Base-by-base conservation (phyloP, 1,140 invertebrate genomes). In the Drosophila lacertosa region DNA sequence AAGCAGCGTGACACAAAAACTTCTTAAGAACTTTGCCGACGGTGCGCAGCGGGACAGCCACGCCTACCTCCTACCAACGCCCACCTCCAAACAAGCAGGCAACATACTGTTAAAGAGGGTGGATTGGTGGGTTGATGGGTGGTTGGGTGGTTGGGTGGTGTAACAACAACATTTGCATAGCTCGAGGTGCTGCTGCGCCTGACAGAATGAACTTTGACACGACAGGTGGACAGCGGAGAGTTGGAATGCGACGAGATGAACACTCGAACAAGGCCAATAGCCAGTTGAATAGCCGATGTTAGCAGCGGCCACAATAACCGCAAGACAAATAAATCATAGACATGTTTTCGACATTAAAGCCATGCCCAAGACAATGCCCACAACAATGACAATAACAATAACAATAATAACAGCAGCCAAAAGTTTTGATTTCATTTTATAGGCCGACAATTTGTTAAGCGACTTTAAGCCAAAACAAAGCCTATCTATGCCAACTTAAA, bases 11-110 rank as follows among this genome's bases (percentile, higher is more conserved):
- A 83, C 80, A 83, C 66, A 69, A 62, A 79, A 72, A 72, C 62
- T 77, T 88, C 82, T 88, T 81, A 77, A 86, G 82, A 86, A 86
- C 77, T 86, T 86, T 86, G 81, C 81, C 81, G 81, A 75, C 81
- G 77, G 33, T 40, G 18, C 71, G 32, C 39, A 45, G 35, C 39
- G 29, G 44, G 69, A 11, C 33, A 48, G 42, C 35, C 50, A 20
- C 33, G 22, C 24, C 40, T 37, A n/a, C 15, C 39, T 10, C n/a
- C 4, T 4, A 2, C n/a, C 35, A 24, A 10, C 54, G n/a, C 2
- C 26, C 22, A 1, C 40, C n/a, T 15, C 4, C 2, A 18, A 47
- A 24, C 32, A 20, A n/a, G 32, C 2, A 26, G 0, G 4, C 0
- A 1, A 20, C 57, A 48, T 37, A 59, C 26, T 35, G 33, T 35